Base-by-base conservation (phyloP, 1,140 invertebrate species). In the Mesaphorura yosii region DNA sequence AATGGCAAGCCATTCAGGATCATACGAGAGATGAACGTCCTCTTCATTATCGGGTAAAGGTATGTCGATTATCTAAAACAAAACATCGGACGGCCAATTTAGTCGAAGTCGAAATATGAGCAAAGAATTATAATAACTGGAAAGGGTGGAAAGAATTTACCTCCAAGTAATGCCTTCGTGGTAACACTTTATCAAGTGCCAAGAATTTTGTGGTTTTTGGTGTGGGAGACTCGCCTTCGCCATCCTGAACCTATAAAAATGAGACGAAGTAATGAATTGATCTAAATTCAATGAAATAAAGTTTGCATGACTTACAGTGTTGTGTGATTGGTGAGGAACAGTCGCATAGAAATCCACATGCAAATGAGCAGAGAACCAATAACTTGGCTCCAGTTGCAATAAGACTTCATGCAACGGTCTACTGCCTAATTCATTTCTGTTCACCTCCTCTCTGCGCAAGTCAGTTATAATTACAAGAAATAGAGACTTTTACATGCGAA, bases 341-440 rank as follows among this genome's bases (percentile, higher is more conserved):
- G 89, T 47, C 5, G 94, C 94, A 34, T 85, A 78, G 76, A 94
- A 98, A 73, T 94, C 90, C 59, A 87, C 89, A 72, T 99, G 95
- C 40, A 98, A 75, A 76, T 99, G 95, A 40, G 91, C 95, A 42
- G 94, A 74, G 74, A 98, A 99, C 93, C 93, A 98, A 71, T 88
- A 92, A 0, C 73, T 71, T 17, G 95, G 95, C 67, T 87, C 78
- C 38, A 98, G 66, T 31, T 74, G 65, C 44, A 81, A 68, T 1
- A 98, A 68, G 14, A 98, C 67, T 60, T 91, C 84, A 69, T 83
- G 80, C 31, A 79, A 76, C 26, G 89, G 83, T 34, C 80, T 77
- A 73, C 85, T 95, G 5, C 95, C 95, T 5, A 98, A 70, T 48
- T 75, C 71, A 64, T 86, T 80, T 2, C 72, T 72, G 52, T 86